Evolutionary conservation across 2,888 invertebrate genomes (phyloP).

Genomic region (Ganaspis brasiliensis): DNA sequence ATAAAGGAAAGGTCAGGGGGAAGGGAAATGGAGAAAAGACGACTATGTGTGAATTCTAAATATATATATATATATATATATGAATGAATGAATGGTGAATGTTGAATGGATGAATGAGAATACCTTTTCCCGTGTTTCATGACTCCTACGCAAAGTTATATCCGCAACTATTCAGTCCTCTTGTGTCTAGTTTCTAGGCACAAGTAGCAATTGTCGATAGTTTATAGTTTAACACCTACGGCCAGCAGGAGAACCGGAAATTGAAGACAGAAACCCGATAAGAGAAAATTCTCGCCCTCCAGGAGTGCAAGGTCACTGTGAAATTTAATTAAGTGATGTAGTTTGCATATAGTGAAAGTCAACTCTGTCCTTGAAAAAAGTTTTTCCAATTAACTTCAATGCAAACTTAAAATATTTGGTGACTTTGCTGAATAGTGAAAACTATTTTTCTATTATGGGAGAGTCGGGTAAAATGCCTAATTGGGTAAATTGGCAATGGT

Average conservation of each 20-base stretch:
- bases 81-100: slow-evolving; percentile 13
- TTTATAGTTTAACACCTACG: slow-evolving; percentile 19
- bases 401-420: no score
- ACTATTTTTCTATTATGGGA: no score
- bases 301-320: slow-evolving; percentile 21
- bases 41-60: no score
- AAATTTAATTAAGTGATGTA: slow-evolving; percentile 9
- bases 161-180: slow-evolving; percentile 25
- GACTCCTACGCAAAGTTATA: slow-evolving; percentile 33
- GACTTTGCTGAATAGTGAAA: no score
- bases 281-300: neutral
- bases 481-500: no score
- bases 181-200: neutral
- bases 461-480: no score
- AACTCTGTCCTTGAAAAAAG: neutral
- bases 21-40: neutral
- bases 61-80: neutral
- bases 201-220: slow-evolving; percentile 22
- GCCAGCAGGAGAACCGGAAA: neutral
- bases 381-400: no score
- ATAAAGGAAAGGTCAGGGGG: neutral
- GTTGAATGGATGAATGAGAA: slow-evolving; percentile 14
- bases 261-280: slow-evolving; percentile 29
- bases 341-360: slow-evolving; percentile 1
- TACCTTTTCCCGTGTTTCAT: slow-evolving; percentile 4